Conservation (phyloP, 2,113 vertebrate species). For the Syrmaticus mikado region DNA sequence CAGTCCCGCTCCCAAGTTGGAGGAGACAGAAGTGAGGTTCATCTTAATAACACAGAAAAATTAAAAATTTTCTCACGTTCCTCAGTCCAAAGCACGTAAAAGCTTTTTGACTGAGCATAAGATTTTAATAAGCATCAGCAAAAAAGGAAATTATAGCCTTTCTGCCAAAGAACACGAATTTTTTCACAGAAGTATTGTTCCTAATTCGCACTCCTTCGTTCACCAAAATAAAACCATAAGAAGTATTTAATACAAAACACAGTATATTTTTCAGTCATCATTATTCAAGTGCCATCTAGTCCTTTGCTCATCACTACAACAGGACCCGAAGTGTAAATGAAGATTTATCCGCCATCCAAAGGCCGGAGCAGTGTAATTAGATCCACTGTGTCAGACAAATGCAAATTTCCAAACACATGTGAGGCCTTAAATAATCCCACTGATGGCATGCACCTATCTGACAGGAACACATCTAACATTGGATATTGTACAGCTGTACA, state of each 20-base stretch:
- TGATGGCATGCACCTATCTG: not conserved
- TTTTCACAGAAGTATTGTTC: not conserved
- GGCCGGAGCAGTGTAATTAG: not conserved
- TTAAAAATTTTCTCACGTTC: not conserved
- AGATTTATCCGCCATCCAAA: not conserved
- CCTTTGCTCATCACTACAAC: not conserved
- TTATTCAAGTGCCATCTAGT: not conserved
- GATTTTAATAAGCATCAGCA: not conserved
- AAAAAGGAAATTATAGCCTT: slow-evolving; percentile 46
- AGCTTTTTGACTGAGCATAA: not conserved
- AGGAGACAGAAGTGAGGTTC: not conserved
- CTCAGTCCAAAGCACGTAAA: slow-evolving; percentile 13
- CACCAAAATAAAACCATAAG: not conserved
- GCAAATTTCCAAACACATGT: not conserved
- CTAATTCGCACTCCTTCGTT: not conserved
- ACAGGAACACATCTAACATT: accelerated
- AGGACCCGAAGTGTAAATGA: not conserved
- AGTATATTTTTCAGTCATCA: not conserved
- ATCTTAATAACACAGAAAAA: not conserved
- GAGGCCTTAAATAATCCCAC: not conserved
- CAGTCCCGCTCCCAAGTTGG: accelerated
- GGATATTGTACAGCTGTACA: not conserved
- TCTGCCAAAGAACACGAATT: slow-evolving; percentile 5
- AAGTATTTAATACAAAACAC: slow-evolving; percentile 5
- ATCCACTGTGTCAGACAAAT: not conserved